Percentiles rank a stretch among this genome's conserved stretches.
These are phyloP conservation scores for Triops longicaudatus DNA, from an alignment of 1,140 invertebrate species.

Conservation along the genomic window DNA sequence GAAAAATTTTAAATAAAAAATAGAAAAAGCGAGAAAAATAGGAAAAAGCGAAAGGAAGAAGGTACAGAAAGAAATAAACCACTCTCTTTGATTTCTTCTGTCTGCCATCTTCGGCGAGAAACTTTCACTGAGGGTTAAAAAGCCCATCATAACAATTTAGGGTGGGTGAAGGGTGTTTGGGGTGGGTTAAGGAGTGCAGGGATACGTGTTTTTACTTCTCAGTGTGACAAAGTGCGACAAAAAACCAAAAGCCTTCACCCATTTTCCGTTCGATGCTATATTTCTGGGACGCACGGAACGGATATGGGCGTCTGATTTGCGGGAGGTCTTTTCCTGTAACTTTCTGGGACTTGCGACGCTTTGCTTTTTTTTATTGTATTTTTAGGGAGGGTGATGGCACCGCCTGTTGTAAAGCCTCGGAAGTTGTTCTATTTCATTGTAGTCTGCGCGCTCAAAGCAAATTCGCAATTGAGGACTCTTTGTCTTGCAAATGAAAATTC, in stretches of 20 bases:
- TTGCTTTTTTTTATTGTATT: background rate
- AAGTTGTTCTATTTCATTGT: no score
- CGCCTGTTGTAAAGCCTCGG: no score
- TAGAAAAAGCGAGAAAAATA: no score
- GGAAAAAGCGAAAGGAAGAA: no score
- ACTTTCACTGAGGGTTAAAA: background rate
- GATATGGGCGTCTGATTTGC: conserved; percentile 10
- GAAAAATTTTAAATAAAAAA: no score
- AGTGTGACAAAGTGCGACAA: background rate
- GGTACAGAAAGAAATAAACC: no score
- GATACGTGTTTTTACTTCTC: background rate
- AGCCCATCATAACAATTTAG: background rate
- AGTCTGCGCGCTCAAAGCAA: no score
- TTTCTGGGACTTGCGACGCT: background rate
- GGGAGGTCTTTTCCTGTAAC: background rate
- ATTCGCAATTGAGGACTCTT: no score
- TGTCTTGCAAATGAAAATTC: no score
- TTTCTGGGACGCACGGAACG: background rate
- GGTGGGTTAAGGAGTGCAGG: no score
- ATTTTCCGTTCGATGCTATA: background rate
- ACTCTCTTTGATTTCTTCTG: background rate
- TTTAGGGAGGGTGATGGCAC: no score
- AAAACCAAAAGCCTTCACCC: background rate
- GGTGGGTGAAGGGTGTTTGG: background rate
- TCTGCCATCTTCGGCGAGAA: background rate